These are phyloP conservation scores for Allolobophora icterica DNA, from an alignment of 2,888 invertebrate species.

Conservation along the genomic window DNA sequence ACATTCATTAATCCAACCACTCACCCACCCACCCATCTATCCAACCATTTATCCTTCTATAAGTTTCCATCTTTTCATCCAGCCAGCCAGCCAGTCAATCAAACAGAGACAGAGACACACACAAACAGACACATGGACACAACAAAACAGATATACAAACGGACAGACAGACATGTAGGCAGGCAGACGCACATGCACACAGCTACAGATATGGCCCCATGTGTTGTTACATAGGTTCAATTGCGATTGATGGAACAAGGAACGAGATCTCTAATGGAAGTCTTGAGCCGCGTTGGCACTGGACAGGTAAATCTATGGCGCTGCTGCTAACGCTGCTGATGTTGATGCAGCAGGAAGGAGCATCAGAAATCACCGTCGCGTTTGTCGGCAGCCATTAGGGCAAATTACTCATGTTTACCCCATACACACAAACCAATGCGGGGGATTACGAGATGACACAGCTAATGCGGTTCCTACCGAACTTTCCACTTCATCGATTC, in stretches of 20 bases:
- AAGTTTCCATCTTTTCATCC: too few relatives aligned
- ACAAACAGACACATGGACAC: background rate
- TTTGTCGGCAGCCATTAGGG: background rate
- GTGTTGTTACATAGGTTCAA: background rate
- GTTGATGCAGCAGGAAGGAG: background rate
- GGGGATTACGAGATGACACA: background rate
- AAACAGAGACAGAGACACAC: background rate
- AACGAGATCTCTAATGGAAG: background rate
- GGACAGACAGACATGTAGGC: background rate
- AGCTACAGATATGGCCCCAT: background rate
- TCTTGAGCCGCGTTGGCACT: background rate
- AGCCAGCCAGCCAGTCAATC: too few relatives aligned
- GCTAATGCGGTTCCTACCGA: background rate
- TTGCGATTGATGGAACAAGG: background rate
- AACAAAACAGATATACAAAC: too few relatives aligned
- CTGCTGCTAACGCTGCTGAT: background rate
- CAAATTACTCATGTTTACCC: background rate
- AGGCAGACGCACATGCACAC: background rate
- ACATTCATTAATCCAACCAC: background rate
- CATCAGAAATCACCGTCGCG: background rate
- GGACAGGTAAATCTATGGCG: background rate
- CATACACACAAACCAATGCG: background rate
- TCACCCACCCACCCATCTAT: background rate
- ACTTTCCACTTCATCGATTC: background rate
- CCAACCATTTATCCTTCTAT: too few relatives aligned